Evolutionary conservation across 1,140 invertebrate genomes (phyloP).

Genomic region (Meloidogyne hapla): DNA sequence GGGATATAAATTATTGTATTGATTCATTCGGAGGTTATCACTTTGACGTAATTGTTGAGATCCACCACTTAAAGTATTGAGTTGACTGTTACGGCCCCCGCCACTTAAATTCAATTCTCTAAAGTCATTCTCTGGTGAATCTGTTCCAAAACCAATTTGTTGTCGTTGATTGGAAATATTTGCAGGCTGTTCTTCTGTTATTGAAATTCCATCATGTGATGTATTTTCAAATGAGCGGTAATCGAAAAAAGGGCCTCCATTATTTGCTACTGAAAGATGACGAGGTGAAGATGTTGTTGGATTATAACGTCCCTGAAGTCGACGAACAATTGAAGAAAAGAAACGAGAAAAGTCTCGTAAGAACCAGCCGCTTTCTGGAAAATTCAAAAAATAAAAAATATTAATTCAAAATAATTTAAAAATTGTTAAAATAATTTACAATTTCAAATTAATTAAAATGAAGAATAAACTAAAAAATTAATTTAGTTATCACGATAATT

Average conservation of each 20-base stretch:
- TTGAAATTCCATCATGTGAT: slow-evolving; percentile 3
- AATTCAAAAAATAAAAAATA: background rate
- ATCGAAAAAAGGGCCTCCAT: slow-evolving; percentile 16
- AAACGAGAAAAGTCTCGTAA: background rate
- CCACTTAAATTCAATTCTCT: background rate
- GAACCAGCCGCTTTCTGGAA: background rate
- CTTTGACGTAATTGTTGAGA: background rate
- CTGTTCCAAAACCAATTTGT: background rate
- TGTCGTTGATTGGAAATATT: slow-evolving; percentile 8
- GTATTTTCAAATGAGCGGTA: slow-evolving; percentile 26
- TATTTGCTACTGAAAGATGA: background rate
- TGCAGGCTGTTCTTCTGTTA: background rate
- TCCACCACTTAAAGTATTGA: background rate
- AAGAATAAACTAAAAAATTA: no score
- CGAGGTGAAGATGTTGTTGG: slow-evolving; percentile 7
- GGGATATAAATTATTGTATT: background rate
- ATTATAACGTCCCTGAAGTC: background rate
- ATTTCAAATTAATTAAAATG: no score
- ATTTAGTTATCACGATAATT: no score
- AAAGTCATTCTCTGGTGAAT: background rate
- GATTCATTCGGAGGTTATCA: slow-evolving; percentile 2
- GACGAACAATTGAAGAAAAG: slow-evolving; percentile 3
- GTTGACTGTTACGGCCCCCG: background rate
- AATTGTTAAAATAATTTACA: background rate
- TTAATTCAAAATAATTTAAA: background rate